Base-by-base conservation (phyloP, 2,113 vertebrate genomes). In the Oryctolagus cuniculus region DNA sequence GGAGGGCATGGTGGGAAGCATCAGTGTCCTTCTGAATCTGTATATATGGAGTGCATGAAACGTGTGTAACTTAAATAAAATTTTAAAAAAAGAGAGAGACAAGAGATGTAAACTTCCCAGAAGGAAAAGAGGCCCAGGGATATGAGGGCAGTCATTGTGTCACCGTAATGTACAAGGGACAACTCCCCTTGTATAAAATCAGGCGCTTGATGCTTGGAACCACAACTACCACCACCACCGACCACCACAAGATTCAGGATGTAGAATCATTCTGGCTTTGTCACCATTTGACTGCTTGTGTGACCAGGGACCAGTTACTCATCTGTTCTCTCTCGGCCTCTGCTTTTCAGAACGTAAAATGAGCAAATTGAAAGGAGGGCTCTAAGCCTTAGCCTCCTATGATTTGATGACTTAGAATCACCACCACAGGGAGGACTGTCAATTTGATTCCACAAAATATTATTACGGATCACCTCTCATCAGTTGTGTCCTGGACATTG, bases 261-360 rank as follows among this genome's bases (percentile, higher is more conserved):
- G 92, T 70, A 38, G 34, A 84, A 53, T 2, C 4, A 2, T 69
- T 63, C n/a, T 55, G 31, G 17, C 31, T 67, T 21, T 49, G 12
- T 83, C 11, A 44, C 51, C 66, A 1, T 21, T 16, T 64, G 17
- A 66, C 38, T 66, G 67, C 5, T 6, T 53, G 58, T 53, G 36
- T 49, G 74, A 64, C 27, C n/a, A 70, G 67, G 22, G 24, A 49
- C 51, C 89, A 70, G 80, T 69, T 15, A 31, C 44, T 89, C 27
- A 49, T 10, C 29, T 27, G 13, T 27, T 89, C 49, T 73, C 66
- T 79, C 27, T 86, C 79, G 78, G 38, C 27, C 51, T 93, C 2
- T 0, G 72, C 78, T 93, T 93, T 87, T 63, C 34, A 55, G 72
- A 96, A 90, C 49, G 24, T 67, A 69, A 96, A 87, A 72, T 31